phyloP scores from a whole-genome alignment of 2,113 vertebrate genomes.

The Notothenia rossii region DNA sequence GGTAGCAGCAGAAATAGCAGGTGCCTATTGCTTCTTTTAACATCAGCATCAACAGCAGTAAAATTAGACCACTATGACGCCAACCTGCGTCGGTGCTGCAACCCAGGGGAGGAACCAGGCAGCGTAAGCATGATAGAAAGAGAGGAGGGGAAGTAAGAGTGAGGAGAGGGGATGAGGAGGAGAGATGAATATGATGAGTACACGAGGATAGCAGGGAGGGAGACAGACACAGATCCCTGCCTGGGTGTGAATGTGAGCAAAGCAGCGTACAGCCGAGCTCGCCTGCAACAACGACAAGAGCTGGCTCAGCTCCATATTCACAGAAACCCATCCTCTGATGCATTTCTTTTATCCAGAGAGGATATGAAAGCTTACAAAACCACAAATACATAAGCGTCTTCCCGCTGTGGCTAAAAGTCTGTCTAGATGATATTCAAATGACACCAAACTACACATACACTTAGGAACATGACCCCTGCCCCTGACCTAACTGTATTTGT shows the following conservation, averaged over 20 bases:
- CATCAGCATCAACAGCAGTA: conserved; percentile 94
- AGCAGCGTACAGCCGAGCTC: conserved; percentile 33
- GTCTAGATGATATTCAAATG: not conserved
- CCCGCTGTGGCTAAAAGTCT: not conserved
- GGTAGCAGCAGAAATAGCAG: conserved; percentile 91
- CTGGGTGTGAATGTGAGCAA: conserved; percentile 59
- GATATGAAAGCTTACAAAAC: conserved; percentile 26
- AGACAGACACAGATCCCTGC: conserved; percentile 65
- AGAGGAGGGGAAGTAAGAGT: conserved; percentile 42
- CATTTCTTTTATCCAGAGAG: conserved; percentile 29
- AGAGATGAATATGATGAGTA: conserved; percentile 43
- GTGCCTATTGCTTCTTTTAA: conserved; percentile 92
- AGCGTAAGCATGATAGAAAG: conserved; percentile 68
- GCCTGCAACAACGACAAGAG: conserved; percentile 45
- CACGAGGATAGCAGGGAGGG: conserved; percentile 39
- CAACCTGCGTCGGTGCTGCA: conserved; percentile 89
- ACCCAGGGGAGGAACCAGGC: conserved; percentile 90
- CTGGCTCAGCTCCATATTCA: conserved; percentile 37
- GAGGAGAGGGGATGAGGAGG: conserved; percentile 41
- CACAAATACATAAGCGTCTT: not conserved
- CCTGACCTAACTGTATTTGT: not conserved
- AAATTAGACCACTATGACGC: conserved; percentile 97
- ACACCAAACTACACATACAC: conserved; percentile 9
- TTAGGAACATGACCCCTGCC: conserved; percentile 3
- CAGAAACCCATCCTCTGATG: conserved; percentile 21